Percentiles rank a stretch among this genome's conserved stretches.
These are phyloP conservation scores for Mirza zaza DNA, from an alignment of 2,113 vertebrate species.

Conservation along the genomic window DNA sequence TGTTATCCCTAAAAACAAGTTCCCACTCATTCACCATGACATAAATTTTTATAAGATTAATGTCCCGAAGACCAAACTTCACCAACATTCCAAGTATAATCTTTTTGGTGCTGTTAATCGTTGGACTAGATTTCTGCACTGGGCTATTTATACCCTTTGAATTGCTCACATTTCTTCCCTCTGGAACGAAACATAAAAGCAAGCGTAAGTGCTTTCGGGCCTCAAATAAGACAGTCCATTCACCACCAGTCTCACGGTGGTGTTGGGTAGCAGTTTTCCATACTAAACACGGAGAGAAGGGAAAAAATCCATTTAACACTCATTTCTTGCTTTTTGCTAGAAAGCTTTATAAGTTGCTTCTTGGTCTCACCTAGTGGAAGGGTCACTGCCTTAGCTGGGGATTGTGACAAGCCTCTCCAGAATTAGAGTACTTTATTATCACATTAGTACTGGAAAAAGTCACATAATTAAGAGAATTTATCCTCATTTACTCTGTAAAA, in stretches of 20 bases:
- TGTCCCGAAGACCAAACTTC: neutral
- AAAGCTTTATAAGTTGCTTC: constrained; percentile 60
- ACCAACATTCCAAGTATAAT: neutral
- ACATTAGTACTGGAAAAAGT: constrained; percentile 78
- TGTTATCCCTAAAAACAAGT: neutral
- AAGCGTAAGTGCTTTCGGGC: neutral
- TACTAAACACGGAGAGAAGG: neutral
- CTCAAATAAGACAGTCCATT: constrained; percentile 9
- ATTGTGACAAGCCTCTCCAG: constrained; percentile 79
- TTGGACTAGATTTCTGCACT: neutral
- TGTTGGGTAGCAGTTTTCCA: neutral
- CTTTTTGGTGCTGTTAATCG: neutral
- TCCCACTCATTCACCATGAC: neutral
- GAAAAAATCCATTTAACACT: constrained; percentile 43
- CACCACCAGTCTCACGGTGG: neutral
- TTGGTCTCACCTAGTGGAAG: constrained; percentile 70
- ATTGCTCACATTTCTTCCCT: constrained; percentile 42
- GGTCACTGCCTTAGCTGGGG: constrained; percentile 76
- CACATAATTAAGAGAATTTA: constrained; percentile 85
- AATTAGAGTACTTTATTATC: constrained; percentile 81
- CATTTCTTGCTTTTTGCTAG: constrained; percentile 61
- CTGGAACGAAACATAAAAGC: constrained; percentile 32
- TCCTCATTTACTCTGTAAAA: constrained; percentile 82
- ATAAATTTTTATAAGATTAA: neutral
- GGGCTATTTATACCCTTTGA: constrained; percentile 53